These are phyloP conservation scores for Conus ventricosus DNA, from an alignment of 1,140 invertebrate genomes.

Conservation along the genomic window DNA sequence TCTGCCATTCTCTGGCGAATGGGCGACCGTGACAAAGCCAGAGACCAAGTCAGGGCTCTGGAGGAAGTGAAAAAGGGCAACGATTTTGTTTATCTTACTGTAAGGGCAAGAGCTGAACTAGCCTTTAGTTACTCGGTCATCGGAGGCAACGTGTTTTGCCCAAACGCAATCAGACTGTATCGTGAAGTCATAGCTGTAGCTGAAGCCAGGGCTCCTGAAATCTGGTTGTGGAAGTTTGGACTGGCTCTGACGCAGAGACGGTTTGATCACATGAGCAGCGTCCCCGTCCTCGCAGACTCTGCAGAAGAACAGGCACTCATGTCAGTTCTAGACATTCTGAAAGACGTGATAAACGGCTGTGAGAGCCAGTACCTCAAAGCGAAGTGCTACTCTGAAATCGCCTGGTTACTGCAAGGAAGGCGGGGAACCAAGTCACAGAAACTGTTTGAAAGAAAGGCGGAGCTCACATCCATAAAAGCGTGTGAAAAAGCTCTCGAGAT, in stretches of 20 bases:
- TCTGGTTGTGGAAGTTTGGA: slow-evolving; percentile 18
- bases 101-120: not conserved
- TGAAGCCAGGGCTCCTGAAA: not conserved
- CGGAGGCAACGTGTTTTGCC: not conserved
- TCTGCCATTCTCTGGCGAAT: not conserved
- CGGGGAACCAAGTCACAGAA: not conserved
- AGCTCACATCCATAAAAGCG: not conserved
- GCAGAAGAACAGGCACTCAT: not conserved
- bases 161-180: not conserved
- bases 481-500: not conserved
- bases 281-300: not conserved
- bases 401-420: not conserved
- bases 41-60: not conserved
- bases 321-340: not conserved
- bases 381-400: not conserved
- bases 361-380: not conserved
- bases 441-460: not conserved
- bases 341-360: not conserved
- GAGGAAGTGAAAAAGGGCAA: not conserved
- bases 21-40: not conserved
- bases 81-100: not conserved
- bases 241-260: not conserved
- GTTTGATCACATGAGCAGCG: not conserved
- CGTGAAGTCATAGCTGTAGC: not conserved
- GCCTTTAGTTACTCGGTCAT: not conserved